Evolutionary conservation across 2,113 vertebrate genomes (phyloP).

Genomic region (Cygnus buccinator): DNA sequence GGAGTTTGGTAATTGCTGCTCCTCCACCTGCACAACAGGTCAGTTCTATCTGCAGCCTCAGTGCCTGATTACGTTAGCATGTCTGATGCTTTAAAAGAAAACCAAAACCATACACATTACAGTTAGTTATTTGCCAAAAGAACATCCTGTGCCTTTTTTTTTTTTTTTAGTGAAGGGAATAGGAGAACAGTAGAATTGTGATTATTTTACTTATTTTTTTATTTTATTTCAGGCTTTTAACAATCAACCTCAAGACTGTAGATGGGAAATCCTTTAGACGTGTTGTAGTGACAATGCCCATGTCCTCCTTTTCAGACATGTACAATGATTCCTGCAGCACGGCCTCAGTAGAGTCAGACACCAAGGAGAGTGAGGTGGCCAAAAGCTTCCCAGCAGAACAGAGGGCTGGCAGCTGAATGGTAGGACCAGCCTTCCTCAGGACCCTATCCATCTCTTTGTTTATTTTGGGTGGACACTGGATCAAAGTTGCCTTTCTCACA

Average conservation of each 20-base stretch:
- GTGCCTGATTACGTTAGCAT: not conserved
- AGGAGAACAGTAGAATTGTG: not conserved
- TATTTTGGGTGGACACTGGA: constrained; percentile 49
- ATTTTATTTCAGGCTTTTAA: constrained; percentile 16
- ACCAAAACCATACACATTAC: not conserved
- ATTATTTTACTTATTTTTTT: not conserved
- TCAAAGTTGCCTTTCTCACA: constrained; percentile 60
- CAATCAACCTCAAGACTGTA: not conserved
- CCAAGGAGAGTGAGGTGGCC: constrained; percentile 71
- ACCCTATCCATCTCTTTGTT: constrained; percentile 22
- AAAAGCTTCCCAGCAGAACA: constrained; percentile 77
- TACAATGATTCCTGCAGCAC: constrained; percentile 82
- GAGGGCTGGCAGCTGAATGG: constrained; percentile 76
- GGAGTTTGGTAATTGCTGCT: not conserved
- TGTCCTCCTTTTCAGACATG: constrained; percentile 77
- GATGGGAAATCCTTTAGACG: not conserved
- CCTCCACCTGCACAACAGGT: not conserved
- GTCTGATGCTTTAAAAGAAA: not conserved
- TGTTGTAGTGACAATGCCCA: not conserved
- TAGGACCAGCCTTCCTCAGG: constrained; percentile 47
- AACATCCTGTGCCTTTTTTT: not conserved
- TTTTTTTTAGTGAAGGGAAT: not conserved
- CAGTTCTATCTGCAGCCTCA: not conserved
- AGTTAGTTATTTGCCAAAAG: not conserved
- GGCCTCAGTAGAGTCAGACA: constrained; percentile 78